Conservation (phyloP, 2,888 invertebrate genomes). For the Candidula unifasciata region DNA sequence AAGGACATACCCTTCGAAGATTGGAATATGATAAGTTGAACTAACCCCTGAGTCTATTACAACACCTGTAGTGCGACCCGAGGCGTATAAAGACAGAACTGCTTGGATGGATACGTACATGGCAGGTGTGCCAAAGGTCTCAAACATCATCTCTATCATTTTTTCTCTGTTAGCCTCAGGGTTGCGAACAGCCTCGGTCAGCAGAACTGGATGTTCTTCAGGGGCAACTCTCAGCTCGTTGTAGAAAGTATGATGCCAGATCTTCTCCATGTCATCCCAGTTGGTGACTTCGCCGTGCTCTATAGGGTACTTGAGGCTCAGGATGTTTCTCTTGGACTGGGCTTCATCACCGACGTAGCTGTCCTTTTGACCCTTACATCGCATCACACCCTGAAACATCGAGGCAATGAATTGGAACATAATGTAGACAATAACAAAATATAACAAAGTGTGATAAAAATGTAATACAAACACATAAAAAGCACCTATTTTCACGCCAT, state of each 20-base stretch:
- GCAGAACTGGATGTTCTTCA: conserved; percentile 94
- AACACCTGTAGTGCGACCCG: conserved; percentile 93
- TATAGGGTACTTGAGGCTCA: conserved; percentile 64
- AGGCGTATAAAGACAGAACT: conserved; percentile 90
- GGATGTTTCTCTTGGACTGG: conserved; percentile 55
- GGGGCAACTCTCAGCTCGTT: conserved; percentile 90
- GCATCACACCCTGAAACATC: conserved; percentile 53
- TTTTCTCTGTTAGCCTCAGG: conserved; percentile 88
- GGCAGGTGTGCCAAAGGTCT: conserved; percentile 92
- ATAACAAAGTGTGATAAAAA: too few species aligned
- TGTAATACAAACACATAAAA: too few species aligned
- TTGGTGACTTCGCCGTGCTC: conserved; percentile 73
- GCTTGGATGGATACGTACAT: conserved; percentile 85
- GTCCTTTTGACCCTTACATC: conserved; percentile 55
- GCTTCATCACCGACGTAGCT: conserved; percentile 56
- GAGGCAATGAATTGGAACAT: too few species aligned
- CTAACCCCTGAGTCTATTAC: not conserved
- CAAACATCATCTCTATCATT: conserved; percentile 79
- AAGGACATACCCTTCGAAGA: not conserved
- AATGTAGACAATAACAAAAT: too few species aligned
- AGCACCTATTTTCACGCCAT: too few species aligned
- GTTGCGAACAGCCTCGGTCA: conserved; percentile 95
- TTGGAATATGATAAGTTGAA: not conserved
- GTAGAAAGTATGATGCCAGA: conserved; percentile 82
- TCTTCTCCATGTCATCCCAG: conserved; percentile 74